Base-by-base conservation (phyloP, 2,797 vertebrate species). In the Hydrolagus colliei region DNA sequence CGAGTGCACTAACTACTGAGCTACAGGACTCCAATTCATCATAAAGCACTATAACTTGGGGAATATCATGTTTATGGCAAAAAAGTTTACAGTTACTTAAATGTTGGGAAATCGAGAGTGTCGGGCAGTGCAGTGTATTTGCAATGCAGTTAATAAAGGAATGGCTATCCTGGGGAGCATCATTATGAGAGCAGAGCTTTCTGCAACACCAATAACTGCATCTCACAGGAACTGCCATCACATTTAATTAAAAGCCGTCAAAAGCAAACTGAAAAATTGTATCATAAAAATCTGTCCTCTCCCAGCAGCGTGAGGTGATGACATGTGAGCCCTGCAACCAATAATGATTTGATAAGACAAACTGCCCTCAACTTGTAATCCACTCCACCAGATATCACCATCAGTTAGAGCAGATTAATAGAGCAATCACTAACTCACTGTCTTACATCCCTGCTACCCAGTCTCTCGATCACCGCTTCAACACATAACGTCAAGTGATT, bases 181-280 rank as follows among this genome's bases (percentile, higher is more conserved):
- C 91, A 91, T 91, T 92, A 91, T 91, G 91, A 91, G 85, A 90
- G 90, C 87, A 92, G 92, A 94, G 92, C 90, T 88, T 90, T 92
- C 90, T 93, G 89, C 88, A 91, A 91, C 91, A 92, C 90, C 90
- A 92, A 86, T 92, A 92, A 91, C 88, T 90, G 90, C 87, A 86
- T 74, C 35, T 92, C 89, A 90, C 91, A 91, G 92, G 92, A 90
- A 87, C 92, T 88, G 88, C 91, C 88, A 93, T 95, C 91, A 94
- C 92, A 93, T 93, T 93, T 94, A 95, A 94, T 94, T 95, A 94
- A 95, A 94, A 92, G 92, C 90, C 89, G 90, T 93, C 91, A 92
- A 92, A 94, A 94, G 92, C 90, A 94, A 93, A 92, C 90, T 90
- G 90, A 92, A 93, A 92, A 93, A 92, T 90, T 92, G 89, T 91